These are phyloP conservation scores for Syngnathus typhle DNA, from an alignment of 2,113 vertebrate species.

Conservation along the genomic window DNA sequence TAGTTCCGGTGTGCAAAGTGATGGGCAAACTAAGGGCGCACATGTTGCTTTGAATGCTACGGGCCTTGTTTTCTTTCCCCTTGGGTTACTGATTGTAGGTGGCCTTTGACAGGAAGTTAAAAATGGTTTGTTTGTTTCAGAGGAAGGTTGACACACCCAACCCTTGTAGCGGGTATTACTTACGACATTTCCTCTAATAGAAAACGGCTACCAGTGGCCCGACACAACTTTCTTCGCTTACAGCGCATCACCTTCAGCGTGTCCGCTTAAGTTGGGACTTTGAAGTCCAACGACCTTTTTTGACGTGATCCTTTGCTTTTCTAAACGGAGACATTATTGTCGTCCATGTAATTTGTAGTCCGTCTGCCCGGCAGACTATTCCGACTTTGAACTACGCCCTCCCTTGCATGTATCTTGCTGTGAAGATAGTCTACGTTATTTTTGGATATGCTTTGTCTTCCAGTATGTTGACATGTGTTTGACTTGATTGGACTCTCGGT, in stretches of 20 bases:
- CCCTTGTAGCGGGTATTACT: slow-evolving; percentile 74
- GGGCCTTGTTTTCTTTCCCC: slow-evolving; percentile 46
- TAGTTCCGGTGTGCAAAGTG: not conserved
- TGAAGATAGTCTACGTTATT: slow-evolving; percentile 6
- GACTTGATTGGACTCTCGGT: slow-evolving; percentile 46
- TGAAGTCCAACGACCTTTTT: not conserved
- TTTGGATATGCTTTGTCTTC: slow-evolving; percentile 19
- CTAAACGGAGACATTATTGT: not conserved
- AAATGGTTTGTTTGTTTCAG: slow-evolving; percentile 81
- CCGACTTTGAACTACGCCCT: not conserved
- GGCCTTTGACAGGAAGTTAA: slow-evolving; percentile 74
- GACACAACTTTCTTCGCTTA: slow-evolving; percentile 33
- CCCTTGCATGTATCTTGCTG: not conserved
- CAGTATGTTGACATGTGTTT: slow-evolving; percentile 34
- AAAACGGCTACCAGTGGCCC: slow-evolving; percentile 61
- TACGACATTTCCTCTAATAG: slow-evolving; percentile 78
- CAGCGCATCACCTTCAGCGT: slow-evolving; percentile 34
- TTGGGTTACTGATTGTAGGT: slow-evolving; percentile 63
- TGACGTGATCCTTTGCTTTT: not conserved
- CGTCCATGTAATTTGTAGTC: slow-evolving; percentile 2
- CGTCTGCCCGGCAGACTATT: slow-evolving; percentile 3
- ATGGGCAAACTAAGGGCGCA: slow-evolving; percentile 14
- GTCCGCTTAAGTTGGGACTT: not conserved
- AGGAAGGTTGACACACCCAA: slow-evolving; percentile 77
- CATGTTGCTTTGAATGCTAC: slow-evolving; percentile 22